These are phyloP conservation scores for Dichetophora obliterata DNA, from an alignment of 2,888 invertebrate genomes.

Conservation along the genomic window DNA sequence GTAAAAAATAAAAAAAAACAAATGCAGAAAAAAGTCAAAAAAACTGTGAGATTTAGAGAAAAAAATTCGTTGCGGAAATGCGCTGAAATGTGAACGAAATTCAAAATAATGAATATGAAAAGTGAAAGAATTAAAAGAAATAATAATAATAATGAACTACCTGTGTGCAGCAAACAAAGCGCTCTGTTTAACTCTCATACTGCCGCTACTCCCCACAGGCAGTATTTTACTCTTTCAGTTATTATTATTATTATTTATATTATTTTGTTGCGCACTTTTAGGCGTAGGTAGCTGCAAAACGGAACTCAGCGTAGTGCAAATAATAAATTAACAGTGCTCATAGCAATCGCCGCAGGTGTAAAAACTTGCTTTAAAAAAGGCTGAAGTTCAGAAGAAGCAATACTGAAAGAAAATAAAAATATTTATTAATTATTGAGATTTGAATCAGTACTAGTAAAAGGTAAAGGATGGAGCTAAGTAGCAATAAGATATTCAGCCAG, in stretches of 20 bases:
- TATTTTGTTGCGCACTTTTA: slow-evolving; percentile 5
- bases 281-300: not conserved
- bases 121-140: slow-evolving; percentile 9
- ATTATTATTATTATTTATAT: slow-evolving; percentile 17
- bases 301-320: too few relatives aligned
- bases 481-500: too few relatives aligned
- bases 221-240: not conserved
- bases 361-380: slow-evolving; percentile 9
- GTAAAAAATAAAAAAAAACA: not conserved
- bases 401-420: not conserved
- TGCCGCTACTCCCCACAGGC: too few relatives aligned
- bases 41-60: slow-evolving; percentile 1
- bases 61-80: slow-evolving; percentile 56
- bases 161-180: slow-evolving; percentile 9
- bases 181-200: not conserved
- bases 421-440: too few relatives aligned
- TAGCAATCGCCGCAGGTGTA: slow-evolving; percentile 2
- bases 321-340: too few relatives aligned
- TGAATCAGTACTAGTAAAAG: too few relatives aligned
- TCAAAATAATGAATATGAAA: slow-evolving; percentile 63
- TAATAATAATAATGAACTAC: slow-evolving; percentile 35
- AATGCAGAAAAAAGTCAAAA: not conserved
- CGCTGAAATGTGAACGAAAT: slow-evolving; percentile 64
- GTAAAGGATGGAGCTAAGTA: too few relatives aligned
- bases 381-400: not conserved